Base-by-base conservation (phyloP, 2,888 invertebrate species). In the Drosophila eohydei region DNA sequence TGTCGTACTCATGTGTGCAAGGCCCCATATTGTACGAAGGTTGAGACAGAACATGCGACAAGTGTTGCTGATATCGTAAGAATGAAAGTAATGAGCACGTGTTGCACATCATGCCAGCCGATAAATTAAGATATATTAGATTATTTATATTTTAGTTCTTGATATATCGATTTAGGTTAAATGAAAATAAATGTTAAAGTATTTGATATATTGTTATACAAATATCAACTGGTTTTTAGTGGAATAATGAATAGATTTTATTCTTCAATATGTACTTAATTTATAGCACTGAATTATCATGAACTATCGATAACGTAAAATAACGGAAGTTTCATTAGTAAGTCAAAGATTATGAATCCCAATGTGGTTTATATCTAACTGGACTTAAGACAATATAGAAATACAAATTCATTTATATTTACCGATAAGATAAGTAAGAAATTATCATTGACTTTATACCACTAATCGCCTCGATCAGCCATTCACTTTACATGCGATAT, bases 41-140 rank as follows among this genome's bases (percentile, higher is more conserved):
- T 62, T 58, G 16, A 46, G 14, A 26, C 40, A 34, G 36, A 57
- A 54, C 48, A 50, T 11, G 11, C 9, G 57, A 44, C 63, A 64
- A 74, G 48, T 74, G 71, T 74, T 63, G 51, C 43, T 48, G 70
- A 77, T 70, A 77, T 66, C 55, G 28, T 60, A 32, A 11, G 8
- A 60, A 62, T 55, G 16, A 26, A 46, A 36, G 34, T 36, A 46
- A 43, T 16, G 32, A 14, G 41, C 62, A 68, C 55, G 44, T 68
- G 55, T 54, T 59, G 11, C 34, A 12, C 26, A 30, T 9, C 26
- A 30, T 9, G 44, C 50, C 32, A 34, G 41, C 36, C 41, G 44
- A 60, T 60, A 59, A 54, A 48, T 38, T 59, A 9, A 9, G 26
- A 44, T 36, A 41, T 30, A 51, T 14, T 32, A 44, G 26, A 41